Base-by-base conservation (phyloP, 2,113 vertebrate species). In the Mustelus asterias region DNA sequence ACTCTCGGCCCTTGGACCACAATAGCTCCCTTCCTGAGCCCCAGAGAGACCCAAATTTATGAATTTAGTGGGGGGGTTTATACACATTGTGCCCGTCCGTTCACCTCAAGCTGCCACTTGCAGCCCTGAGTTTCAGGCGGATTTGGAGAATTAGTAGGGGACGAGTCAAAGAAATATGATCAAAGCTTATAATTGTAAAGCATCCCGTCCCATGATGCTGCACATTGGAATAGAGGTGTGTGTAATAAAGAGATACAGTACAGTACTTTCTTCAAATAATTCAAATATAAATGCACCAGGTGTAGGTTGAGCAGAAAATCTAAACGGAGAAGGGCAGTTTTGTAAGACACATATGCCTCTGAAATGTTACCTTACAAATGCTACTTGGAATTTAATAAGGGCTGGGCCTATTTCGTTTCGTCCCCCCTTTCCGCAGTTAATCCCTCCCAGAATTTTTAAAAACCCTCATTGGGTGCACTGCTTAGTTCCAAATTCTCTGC, bases 291-390 rank as follows among this genome's bases (percentile, higher is more conserved):
- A 58, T 13, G 11, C 67, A 95, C 41, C 41, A 69, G 94, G 41
- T 72, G 41, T 29, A 13, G 24, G 2, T 0, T 72, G 44, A 69
- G 29, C 37, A 48, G 63, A 37, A 24, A 29, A 18, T 48, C 44
- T 95, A 72, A 95, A 72, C 20, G 20, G 67, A 13, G 1, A 72
- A 24, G 20, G 4, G 16, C 16, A 44, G 0, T 33, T 24, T 54
- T 72, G 20, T 4, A 70, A 95, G 33, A 20, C 60, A 6, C 26
- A 1, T 60, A 29, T 90, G 86, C 63, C 5, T 70, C 29, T 69
- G 26, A 95, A 72, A 95, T 16, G 60, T 69, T 41, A 22, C 41
- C 89, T 93, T 29, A 76, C 44, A 94, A 94, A 94, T 94, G 48
- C 8, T 69, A 70, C 37, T 70, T 94, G 44, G 54, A 72, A 48